Base-by-base conservation (phyloP, 2,888 invertebrate species). In the Platypus cylindrus region DNA sequence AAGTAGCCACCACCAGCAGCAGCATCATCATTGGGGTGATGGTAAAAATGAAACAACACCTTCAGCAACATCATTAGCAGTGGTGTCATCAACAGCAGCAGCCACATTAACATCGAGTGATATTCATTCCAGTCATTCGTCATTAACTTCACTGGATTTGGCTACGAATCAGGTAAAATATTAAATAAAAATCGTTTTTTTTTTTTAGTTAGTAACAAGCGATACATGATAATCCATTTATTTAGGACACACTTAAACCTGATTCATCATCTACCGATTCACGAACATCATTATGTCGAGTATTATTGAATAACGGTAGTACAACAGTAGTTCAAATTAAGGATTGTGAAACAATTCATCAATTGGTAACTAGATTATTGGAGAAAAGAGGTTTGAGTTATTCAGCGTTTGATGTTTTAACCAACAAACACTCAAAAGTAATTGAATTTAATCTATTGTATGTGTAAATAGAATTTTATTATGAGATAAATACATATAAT, bases 271-370 rank as follows among this genome's bases (percentile, higher is more conserved):
- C 43, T 8, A 42, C 38, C 17, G 36, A 47, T 7, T 58, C 57
- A 2, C 52, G 58, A 46, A 58, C 62, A 9, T 64, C 70, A 3
- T 62, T 86, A 17, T 89, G 89, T 56, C 75, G 90, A 45, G 86
- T 95, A 40, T 76, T 85, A 53, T 66, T 95, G 40, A 85, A 86
- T 2, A 91, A 93, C 63, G 84, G 85, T 30, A 87, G 90, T 38
- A 90, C 93, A 3, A 90, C 93, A 1, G 90, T 94, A 46, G 84
- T 93, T 38, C 82, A 81, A 48, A 83, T 86, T 29, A 78, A 78
- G 48, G 66, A 76, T 13, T 68, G 71, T 17, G 80, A 86, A 57
- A 77, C 79, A 1, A 78, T 93, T 38, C 74, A 76, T 38, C 72
- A 78, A 44, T 70, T 91, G 35, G 77, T 94, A 15, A 78, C 79